phyloP scores from a whole-genome alignment of 2,113 vertebrate species.

The Parus major region DNA sequence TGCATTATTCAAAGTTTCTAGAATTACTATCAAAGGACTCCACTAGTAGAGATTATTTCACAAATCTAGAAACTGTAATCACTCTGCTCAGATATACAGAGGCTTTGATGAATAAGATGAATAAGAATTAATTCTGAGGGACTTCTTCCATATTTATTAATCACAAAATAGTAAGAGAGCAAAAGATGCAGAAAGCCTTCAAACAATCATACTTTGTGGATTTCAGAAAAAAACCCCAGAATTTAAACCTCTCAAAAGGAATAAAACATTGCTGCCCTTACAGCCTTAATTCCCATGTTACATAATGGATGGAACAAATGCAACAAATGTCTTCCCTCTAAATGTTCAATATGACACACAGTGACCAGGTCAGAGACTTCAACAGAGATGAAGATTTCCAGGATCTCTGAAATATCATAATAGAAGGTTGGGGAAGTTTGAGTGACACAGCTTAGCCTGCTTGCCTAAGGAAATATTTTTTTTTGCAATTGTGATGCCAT shows the following conservation, averaged over 20 bases:
- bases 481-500: neutral
- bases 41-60: neutral
- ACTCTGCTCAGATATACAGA: neutral
- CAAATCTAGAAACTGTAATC: neutral
- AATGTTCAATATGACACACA: neutral
- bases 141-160: neutral
- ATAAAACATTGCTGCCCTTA: neutral
- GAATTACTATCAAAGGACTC: neutral
- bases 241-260: neutral
- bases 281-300: neutral
- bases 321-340: neutral
- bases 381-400: neutral
- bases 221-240: neutral
- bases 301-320: neutral
- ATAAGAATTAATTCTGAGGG: neutral
- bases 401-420: neutral
- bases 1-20: neutral
- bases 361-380: neutral
- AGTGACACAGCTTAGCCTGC: neutral
- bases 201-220: neutral
- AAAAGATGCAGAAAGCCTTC: neutral
- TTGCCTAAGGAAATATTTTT: neutral
- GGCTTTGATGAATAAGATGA: neutral
- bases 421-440: neutral
- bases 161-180: neutral